Conservation (phyloP, 1,140 invertebrate genomes). For the Ceratosolen fusciceps region DNA sequence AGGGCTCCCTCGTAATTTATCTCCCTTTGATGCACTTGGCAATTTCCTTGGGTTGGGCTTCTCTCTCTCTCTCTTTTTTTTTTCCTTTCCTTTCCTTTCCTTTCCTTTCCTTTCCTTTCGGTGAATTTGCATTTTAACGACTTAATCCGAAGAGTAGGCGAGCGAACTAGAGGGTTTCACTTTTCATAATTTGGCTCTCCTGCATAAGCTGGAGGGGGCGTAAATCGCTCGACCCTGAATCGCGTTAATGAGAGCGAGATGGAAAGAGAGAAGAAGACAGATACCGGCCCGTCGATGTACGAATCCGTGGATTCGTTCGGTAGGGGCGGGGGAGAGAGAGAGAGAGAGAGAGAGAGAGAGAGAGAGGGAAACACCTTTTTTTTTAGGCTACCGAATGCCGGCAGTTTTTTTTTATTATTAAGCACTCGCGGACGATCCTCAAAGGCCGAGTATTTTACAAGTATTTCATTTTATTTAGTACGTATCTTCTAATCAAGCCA, state of each 20-base stretch:
- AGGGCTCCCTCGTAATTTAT: conserved; percentile 26
- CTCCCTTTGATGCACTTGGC: conserved; percentile 41
- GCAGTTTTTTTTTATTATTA: too few relatives aligned
- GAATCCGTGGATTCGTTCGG: neutral
- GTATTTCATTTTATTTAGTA: neutral
- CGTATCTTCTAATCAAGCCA: neutral
- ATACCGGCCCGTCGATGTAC: neutral
- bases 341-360: neutral
- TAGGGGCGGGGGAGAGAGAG: neutral
- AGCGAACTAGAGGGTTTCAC: conserved; percentile 27
- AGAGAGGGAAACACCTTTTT: neutral
- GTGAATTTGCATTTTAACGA: conserved; percentile 46
- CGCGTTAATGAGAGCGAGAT: conserved; percentile 20
- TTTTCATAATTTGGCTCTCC: conserved; percentile 39
- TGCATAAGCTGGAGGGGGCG: neutral
- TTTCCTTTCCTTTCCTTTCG: neutral
- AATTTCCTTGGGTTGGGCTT: conserved; percentile 20
- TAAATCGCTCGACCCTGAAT: conserved; percentile 36
- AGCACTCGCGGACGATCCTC: neutral
- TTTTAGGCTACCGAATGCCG: neutral
- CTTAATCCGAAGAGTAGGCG: conserved; percentile 34
- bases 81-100: neutral
- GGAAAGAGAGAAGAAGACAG: neutral
- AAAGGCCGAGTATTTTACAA: neutral
- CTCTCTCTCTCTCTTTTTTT: neutral